Percentiles rank a stretch among this genome's conserved stretches.
Conservation (phyloP, 2,888 invertebrate genomes). For the Tinea semifulvella region DNA sequence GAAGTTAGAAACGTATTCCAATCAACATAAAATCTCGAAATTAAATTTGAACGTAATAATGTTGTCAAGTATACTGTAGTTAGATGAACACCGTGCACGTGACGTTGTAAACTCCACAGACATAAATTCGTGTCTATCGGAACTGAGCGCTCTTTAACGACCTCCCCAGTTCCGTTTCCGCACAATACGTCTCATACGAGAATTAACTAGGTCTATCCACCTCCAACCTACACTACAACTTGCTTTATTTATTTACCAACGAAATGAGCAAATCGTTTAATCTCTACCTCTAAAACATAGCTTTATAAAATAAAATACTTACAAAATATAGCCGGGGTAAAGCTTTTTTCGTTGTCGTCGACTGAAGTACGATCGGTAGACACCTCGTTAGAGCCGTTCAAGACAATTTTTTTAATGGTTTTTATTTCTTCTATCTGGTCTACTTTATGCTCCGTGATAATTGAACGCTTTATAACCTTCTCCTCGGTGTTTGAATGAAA, state of each 20-base stretch:
- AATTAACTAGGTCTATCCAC: slow-evolving; percentile 19
- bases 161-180: slow-evolving; percentile 21
- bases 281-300: background rate
- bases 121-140: slow-evolving; percentile 36
- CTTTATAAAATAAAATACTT: slow-evolving; percentile 7
- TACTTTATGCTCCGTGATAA: slow-evolving; percentile 50
- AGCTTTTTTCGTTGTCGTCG: slow-evolving; percentile 20
- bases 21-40: background rate
- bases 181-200: slow-evolving; percentile 22
- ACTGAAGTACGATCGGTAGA: slow-evolving; percentile 15
- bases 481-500: slow-evolving; percentile 36
- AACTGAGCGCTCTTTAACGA: slow-evolving; percentile 27
- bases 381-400: slow-evolving; percentile 41
- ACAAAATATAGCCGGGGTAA: slow-evolving; percentile 18
- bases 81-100: slow-evolving; percentile 20
- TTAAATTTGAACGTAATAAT: slow-evolving; percentile 4
- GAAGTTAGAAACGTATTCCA: background rate
- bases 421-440: slow-evolving; percentile 57
- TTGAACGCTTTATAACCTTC: slow-evolving; percentile 44
- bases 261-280: background rate
- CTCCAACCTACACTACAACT: background rate
- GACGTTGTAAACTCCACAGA: slow-evolving; percentile 29
- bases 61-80: background rate
- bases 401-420: slow-evolving; percentile 52
- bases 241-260: background rate